Conservation (phyloP, 1,140 invertebrate species). For the Bactericera cockerelli region DNA sequence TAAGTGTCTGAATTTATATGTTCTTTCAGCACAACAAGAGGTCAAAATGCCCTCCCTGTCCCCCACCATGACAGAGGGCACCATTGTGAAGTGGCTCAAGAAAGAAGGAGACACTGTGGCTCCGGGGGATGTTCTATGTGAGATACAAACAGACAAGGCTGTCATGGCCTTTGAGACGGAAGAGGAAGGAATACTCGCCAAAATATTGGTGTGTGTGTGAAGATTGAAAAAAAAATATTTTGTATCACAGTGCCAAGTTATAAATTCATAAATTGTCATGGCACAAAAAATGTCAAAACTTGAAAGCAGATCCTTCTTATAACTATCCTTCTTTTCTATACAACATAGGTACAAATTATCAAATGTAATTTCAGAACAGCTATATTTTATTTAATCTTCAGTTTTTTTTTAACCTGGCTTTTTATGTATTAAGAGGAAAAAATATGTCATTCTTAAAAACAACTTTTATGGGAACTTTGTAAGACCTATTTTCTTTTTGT, state of each 20-base stretch:
- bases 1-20: neutral
- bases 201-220: slow-evolving; percentile 50
- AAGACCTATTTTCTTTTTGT: neutral
- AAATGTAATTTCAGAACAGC: no score
- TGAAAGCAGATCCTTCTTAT: no score
- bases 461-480: neutral
- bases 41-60: slow-evolving; percentile 82
- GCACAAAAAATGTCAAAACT: no score
- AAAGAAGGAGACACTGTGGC: slow-evolving; percentile 74
- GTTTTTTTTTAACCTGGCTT: no score
- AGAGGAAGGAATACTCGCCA: slow-evolving; percentile 93
- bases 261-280: no score
- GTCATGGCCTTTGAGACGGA: slow-evolving; percentile 99
- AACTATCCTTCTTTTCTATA: no score
- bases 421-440: no score
- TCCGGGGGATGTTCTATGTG: slow-evolving; percentile 81
- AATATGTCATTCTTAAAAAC: no score
- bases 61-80: slow-evolving; percentile 96
- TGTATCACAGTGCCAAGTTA: no score
- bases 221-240: neutral
- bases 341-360: no score
- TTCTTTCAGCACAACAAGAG: slow-evolving; percentile 14
- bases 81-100: slow-evolving; percentile 93
- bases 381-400: no score
- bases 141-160: slow-evolving; percentile 99